A percentile compares a stretch with the other conserved stretches of the same genome.
Conservation (phyloP, 1,140 invertebrate species). For the Drosophila seguyi region DNA sequence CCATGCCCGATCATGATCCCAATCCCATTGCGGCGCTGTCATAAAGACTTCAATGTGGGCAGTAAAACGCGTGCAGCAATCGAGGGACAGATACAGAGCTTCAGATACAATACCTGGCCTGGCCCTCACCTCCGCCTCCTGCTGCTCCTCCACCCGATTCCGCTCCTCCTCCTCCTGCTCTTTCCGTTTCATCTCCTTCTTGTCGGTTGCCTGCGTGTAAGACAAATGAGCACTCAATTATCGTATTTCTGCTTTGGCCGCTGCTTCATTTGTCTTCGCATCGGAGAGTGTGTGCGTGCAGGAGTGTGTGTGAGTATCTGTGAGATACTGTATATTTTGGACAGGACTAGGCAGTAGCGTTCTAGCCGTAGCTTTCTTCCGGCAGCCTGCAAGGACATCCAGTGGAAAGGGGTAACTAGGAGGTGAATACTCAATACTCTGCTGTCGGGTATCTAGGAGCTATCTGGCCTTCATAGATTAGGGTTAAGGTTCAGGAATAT, state of each 20-base stretch:
- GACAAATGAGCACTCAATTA: slow-evolving; percentile 83
- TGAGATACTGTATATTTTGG: background rate
- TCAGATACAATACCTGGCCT: slow-evolving; percentile 66
- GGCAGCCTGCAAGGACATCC: background rate
- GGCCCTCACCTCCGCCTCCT: background rate
- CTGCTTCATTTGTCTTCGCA: slow-evolving; percentile 74
- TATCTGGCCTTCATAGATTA: no score
- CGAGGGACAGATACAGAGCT: slow-evolving; percentile 48
- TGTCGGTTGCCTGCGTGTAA: slow-evolving; percentile 65
- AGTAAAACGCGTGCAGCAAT: slow-evolving; percentile 65
- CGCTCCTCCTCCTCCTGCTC: no score
- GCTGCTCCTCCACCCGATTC: background rate
- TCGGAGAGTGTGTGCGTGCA: background rate
- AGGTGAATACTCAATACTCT: no score
- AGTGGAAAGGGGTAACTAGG: background rate
- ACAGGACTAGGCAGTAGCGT: background rate
- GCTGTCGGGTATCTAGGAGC: background rate
- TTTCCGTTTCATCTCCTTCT: slow-evolving; percentile 8
- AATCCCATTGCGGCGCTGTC: slow-evolving; percentile 60
- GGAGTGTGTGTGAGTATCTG: background rate
- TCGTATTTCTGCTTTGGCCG: slow-evolving; percentile 79
- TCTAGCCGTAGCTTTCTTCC: background rate
- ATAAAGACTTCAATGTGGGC: slow-evolving; percentile 78
- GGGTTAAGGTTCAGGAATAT: background rate
- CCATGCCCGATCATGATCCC: background rate